phyloP scores from a whole-genome alignment of 1,140 invertebrate genomes.

The Manduca sexta region DNA sequence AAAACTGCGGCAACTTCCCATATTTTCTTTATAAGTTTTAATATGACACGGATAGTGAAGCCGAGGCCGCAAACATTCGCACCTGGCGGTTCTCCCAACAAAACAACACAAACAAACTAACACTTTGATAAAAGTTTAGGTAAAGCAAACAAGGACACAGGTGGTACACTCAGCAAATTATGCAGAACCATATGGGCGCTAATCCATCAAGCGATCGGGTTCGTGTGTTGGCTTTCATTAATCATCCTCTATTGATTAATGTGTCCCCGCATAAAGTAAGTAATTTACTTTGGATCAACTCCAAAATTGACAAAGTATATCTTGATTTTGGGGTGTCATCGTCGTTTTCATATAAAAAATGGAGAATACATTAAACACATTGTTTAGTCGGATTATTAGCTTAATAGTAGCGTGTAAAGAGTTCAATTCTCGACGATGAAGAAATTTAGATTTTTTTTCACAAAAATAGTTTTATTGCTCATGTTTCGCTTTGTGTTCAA shows the following conservation, averaged over 20 bases:
- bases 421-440: too few relatives aligned
- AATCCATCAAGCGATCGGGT: constrained; percentile 66
- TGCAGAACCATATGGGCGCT: constrained; percentile 63
- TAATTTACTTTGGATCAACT: constrained; percentile 30
- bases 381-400: neutral
- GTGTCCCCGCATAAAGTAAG: constrained; percentile 58
- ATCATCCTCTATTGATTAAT: constrained; percentile 70
- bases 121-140: constrained; percentile 11
- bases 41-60: too few relatives aligned
- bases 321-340: constrained; percentile 24
- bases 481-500: neutral
- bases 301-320: constrained; percentile 28
- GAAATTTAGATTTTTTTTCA: neutral
- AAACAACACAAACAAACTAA: neutral
- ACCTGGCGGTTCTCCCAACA: too few relatives aligned
- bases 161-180: constrained; percentile 64
- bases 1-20: too few relatives aligned
- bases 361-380: neutral
- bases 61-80: too few relatives aligned
- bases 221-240: constrained; percentile 55
- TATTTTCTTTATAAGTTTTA: too few relatives aligned
- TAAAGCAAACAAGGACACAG: constrained; percentile 42
- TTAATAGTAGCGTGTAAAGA: too few relatives aligned
- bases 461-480: neutral
- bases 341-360: constrained; percentile 3